A percentile compares a stretch with the other conserved stretches of the same genome.
Evolutionary conservation across 2,797 vertebrate species (phyloP).

Genomic region (Parauchenoglanis ngamensis): DNA sequence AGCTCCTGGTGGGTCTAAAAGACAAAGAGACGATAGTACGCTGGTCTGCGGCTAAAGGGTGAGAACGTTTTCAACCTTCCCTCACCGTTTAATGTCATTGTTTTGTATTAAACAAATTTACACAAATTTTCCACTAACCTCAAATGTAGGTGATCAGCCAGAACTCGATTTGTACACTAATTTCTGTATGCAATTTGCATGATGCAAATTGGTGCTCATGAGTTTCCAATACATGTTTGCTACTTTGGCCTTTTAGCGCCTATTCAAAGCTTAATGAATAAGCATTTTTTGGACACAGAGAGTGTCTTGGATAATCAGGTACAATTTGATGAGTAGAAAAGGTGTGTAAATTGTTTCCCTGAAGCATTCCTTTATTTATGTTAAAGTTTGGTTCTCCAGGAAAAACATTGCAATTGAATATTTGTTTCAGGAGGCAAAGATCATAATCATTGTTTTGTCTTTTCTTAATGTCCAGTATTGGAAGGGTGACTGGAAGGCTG

Average conservation of each 20-base stretch:
- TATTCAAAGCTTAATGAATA: not conserved
- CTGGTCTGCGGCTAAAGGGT: slow-evolving; percentile 99
- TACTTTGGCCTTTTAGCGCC: not conserved
- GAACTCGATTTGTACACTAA: not conserved
- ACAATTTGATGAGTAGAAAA: not conserved
- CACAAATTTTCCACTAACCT: slow-evolving; percentile 2
- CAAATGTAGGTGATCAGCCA: not conserved
- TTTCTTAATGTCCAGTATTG: slow-evolving; percentile 77
- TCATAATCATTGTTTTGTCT: not conserved
- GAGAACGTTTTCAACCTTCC: slow-evolving; percentile 42
- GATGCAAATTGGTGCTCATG: slow-evolving; percentile 1
- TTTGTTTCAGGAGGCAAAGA: not conserved
- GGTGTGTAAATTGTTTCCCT: not conserved
- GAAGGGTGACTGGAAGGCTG: slow-evolving; percentile 91
- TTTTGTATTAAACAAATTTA: slow-evolving; percentile 24
- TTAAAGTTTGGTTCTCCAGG: not conserved
- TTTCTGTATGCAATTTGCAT: not conserved
- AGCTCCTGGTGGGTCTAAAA: slow-evolving; percentile 89
- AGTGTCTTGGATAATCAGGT: not conserved
- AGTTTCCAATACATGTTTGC: not conserved
- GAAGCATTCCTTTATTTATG: not conserved
- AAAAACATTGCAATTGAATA: not conserved
- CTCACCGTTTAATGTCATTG: not conserved
- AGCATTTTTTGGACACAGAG: not conserved
- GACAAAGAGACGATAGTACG: slow-evolving; percentile 96